A percentile compares a stretch with the other conserved stretches of the same genome.
phyloP scores from a whole-genome alignment of 2,888 invertebrate species.

The Caenorhabditis sp. region DNA sequence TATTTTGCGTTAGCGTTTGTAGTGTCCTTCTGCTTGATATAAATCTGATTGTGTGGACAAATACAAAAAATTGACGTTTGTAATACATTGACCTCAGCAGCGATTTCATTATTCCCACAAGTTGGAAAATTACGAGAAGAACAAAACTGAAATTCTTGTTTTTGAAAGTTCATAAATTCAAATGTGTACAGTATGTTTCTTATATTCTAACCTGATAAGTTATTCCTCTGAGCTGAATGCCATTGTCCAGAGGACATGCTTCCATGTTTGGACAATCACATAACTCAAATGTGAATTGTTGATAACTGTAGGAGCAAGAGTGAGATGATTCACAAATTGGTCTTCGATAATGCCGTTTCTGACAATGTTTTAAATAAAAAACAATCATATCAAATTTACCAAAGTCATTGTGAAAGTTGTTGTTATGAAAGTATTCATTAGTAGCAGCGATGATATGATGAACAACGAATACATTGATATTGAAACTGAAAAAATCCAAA shows the following conservation, averaged over 20 bases:
- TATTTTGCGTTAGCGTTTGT: slow-evolving; percentile 33
- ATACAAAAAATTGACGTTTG: slow-evolving; percentile 70
- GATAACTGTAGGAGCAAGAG: slow-evolving; percentile 62
- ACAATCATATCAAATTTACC: slow-evolving; percentile 16
- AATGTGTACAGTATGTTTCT: not conserved
- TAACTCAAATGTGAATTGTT: slow-evolving; percentile 54
- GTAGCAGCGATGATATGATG: not conserved
- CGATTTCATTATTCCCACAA: slow-evolving; percentile 59
- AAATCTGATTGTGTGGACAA: slow-evolving; percentile 50
- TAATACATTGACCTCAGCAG: slow-evolving; percentile 63
- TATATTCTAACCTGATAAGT: slow-evolving; percentile 56
- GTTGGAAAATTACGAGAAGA: slow-evolving; percentile 43
- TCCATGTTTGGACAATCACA: slow-evolving; percentile 62
- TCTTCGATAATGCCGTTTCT: slow-evolving; percentile 56
- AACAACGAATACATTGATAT: slow-evolving; percentile 4
- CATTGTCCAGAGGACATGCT: slow-evolving; percentile 43
- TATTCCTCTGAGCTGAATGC: slow-evolving; percentile 51
- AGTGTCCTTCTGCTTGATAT: slow-evolving; percentile 28
- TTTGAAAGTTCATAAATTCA: not conserved
- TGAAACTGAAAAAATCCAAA: slow-evolving; percentile 9
- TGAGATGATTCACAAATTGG: slow-evolving; percentile 60
- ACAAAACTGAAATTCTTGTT: slow-evolving; percentile 67
- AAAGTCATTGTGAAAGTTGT: slow-evolving; percentile 17
- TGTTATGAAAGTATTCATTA: slow-evolving; percentile 23
- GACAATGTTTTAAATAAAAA: not conserved